These are phyloP conservation scores for Holacanthella duospinosa DNA, from an alignment of 2,888 invertebrate species.

Conservation along the genomic window DNA sequence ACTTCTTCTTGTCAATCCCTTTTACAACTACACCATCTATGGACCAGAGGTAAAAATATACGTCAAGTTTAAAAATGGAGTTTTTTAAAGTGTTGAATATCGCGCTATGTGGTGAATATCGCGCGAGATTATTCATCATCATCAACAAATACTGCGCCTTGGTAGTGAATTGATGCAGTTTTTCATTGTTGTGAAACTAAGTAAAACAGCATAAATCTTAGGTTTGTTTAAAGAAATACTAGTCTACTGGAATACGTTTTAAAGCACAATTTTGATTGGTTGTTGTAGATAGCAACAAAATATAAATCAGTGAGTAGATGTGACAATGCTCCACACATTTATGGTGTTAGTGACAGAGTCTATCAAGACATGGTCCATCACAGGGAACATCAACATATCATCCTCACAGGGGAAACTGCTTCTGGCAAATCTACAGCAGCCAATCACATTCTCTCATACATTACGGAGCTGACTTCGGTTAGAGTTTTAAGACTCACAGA, in stretches of 20 bases:
- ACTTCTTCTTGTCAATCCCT: constrained; percentile 67
- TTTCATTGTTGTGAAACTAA: too few species aligned
- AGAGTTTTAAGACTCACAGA: constrained; percentile 24
- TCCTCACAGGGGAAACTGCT: constrained; percentile 80
- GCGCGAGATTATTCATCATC: too few species aligned
- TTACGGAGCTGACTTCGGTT: constrained; percentile 68
- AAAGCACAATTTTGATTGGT: neutral
- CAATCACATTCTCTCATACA: constrained; percentile 64
- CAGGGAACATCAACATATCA: constrained; percentile 70
- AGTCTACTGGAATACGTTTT: too few species aligned
- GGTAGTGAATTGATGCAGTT: too few species aligned
- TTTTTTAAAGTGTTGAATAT: neutral
- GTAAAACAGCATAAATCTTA: too few species aligned
- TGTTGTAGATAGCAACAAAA: constrained; percentile 20
- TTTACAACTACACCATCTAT: constrained; percentile 52
- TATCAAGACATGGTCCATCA: constrained; percentile 86
- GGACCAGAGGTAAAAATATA: constrained; percentile 52
- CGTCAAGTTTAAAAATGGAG: neutral
- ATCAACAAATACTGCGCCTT: too few species aligned
- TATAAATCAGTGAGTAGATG: constrained; percentile 52
- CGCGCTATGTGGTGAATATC: too few species aligned
- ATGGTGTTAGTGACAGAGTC: constrained; percentile 75
- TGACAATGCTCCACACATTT: constrained; percentile 82
- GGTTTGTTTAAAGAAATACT: too few species aligned
- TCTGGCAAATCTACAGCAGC: constrained; percentile 84